Evolutionary conservation across 35 echinoderm and acorn worm species (phyloP).

Genomic region (Heliocidaris erythrogramma): DNA sequence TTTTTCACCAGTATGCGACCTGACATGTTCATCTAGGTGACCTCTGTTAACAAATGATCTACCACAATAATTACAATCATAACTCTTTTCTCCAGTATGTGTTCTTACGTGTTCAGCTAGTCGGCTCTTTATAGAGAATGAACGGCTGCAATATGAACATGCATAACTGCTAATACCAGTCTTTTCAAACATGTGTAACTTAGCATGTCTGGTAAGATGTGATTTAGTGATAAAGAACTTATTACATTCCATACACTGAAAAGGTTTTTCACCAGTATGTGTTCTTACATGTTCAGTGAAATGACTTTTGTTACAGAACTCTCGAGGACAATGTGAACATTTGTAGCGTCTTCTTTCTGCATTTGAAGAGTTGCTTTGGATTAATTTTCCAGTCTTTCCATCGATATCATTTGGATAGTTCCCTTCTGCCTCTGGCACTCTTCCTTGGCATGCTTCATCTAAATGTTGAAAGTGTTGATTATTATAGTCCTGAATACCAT

Average conservation of each 20-base stretch:
- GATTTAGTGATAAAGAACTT: background rate
- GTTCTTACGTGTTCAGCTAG: background rate
- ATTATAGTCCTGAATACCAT: background rate
- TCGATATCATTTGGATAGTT: background rate
- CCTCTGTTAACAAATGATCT: background rate
- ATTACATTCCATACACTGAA: background rate
- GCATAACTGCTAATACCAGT: background rate
- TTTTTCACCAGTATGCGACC: background rate
- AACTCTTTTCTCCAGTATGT: background rate
- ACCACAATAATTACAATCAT: background rate
- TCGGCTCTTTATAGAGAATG: background rate
- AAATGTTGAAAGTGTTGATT: background rate
- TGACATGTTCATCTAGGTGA: background rate
- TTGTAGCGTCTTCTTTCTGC: background rate
- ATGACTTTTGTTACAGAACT: background rate
- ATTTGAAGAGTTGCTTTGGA: background rate
- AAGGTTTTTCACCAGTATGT: background rate
- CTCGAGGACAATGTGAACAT: background rate
- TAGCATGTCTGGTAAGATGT: background rate
- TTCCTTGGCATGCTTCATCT: background rate
- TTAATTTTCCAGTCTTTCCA: background rate
- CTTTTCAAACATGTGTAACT: background rate
- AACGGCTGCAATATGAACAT: background rate
- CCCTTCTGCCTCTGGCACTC: background rate
- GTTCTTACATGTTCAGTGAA: background rate